These are phyloP conservation scores for Phalacrocorax carbo DNA, from an alignment of 2,113 vertebrate genomes.

Conservation along the genomic window DNA sequence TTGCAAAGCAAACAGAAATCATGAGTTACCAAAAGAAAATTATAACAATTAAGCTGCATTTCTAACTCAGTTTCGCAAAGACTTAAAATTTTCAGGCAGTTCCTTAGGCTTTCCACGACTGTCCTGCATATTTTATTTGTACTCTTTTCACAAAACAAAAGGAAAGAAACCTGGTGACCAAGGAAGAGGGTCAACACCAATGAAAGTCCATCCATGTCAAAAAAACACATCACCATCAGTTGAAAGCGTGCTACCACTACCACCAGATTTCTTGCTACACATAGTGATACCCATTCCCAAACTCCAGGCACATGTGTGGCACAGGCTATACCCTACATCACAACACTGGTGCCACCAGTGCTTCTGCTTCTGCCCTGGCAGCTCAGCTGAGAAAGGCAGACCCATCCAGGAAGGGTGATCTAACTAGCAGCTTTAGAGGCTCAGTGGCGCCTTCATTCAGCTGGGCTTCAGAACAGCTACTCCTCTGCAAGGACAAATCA, in stretches of 20 bases:
- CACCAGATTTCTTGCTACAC: not conserved
- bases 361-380: not conserved
- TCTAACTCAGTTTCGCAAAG: not conserved
- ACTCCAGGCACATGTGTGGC: accelerated
- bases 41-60: not conserved
- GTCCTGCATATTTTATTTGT: not conserved
- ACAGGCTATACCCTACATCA: not conserved
- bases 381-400: not conserved
- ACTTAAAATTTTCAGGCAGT: not conserved
- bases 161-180: not conserved
- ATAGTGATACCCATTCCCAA: not conserved
- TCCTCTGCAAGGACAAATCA: not conserved
- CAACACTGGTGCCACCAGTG: not conserved
- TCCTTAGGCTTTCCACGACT: not conserved
- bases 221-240: not conserved
- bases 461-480: not conserved
- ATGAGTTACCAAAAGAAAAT: not conserved
- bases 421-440: not conserved
- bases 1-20: not conserved
- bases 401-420: not conserved
- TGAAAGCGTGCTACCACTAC: not conserved
- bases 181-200: not conserved
- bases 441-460: not conserved
- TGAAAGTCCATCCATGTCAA: not conserved
- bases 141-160: not conserved